Evolutionary conservation across 2,113 vertebrate species (phyloP).

Genomic region (Notechis scutatus): DNA sequence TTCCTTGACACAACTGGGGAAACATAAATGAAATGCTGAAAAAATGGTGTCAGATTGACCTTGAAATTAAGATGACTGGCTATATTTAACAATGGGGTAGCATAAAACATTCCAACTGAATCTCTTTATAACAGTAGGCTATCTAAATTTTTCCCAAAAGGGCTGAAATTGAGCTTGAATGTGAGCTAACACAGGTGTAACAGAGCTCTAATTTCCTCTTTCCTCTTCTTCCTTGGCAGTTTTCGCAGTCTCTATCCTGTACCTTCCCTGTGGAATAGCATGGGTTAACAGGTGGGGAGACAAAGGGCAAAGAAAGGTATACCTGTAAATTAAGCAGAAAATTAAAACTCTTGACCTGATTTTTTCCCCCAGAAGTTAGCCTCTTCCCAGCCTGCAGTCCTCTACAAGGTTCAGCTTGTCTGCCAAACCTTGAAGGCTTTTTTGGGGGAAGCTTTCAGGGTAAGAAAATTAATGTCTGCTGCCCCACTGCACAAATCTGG

Average conservation of each 20-base stretch:
- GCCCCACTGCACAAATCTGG: background rate
- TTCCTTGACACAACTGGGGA: background rate
- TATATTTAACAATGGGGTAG: slow-evolving; percentile 8
- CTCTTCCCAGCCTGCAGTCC: background rate
- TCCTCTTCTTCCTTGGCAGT: background rate
- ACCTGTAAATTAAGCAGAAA: background rate
- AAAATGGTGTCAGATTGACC: background rate
- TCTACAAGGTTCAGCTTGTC: background rate
- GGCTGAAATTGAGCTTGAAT: background rate
- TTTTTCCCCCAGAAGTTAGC: background rate
- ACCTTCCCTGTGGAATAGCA: background rate
- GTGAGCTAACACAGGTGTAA: background rate
- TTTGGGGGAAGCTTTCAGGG: background rate
- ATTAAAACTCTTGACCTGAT: background rate
- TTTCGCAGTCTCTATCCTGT: background rate
- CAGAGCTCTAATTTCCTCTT: background rate
- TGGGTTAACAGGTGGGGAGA: background rate
- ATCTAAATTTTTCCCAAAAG: background rate
- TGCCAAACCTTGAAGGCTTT: background rate
- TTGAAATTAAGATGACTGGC: background rate
- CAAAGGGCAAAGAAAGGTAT: background rate
- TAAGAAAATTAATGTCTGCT: background rate
- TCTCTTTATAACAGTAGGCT: background rate
- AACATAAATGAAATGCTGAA: background rate
- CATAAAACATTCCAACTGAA: background rate